Percentiles rank a stretch among this genome's conserved stretches.
Conservation (phyloP, 1,140 invertebrate genomes). For the Pseudomyrmex pallidus region DNA sequence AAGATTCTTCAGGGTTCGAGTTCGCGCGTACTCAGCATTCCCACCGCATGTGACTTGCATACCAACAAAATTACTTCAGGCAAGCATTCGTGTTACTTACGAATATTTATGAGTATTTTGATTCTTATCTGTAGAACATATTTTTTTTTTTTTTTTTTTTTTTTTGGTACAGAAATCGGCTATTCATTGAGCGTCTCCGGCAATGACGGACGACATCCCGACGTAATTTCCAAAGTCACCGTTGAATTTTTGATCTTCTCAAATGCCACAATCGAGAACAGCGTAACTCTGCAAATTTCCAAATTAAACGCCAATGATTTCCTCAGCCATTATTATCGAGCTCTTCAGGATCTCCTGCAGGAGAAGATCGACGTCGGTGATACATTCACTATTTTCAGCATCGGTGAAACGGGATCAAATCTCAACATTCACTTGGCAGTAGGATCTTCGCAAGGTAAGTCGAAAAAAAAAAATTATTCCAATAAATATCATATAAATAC, state of each 20-base stretch:
- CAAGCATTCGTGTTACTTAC: not conserved
- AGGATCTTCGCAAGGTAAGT: slow-evolving; percentile 81
- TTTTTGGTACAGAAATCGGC: slow-evolving; percentile 84
- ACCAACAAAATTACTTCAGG: slow-evolving; percentile 88
- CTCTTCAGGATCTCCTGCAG: slow-evolving; percentile 90
- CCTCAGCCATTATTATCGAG: slow-evolving; percentile 90
- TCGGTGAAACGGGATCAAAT: slow-evolving; percentile 88
- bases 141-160: not conserved
- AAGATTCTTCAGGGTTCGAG: slow-evolving; percentile 88
- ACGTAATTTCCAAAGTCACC: slow-evolving; percentile 93
- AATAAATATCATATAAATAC: not conserved
- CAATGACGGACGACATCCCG: slow-evolving; percentile 94
- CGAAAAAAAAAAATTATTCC: not conserved
- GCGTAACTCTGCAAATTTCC: slow-evolving; percentile 90
- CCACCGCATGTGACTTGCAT: slow-evolving; percentile 92
- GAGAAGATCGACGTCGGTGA: slow-evolving; percentile 88
- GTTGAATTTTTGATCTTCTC: slow-evolving; percentile 93
- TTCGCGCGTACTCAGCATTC: slow-evolving; percentile 89
- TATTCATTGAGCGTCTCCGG: slow-evolving; percentile 92
- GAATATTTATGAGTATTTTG: too few species aligned
- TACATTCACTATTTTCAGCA: slow-evolving; percentile 89
- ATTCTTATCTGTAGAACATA: not conserved
- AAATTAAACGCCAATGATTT: slow-evolving; percentile 91
- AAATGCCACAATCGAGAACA: slow-evolving; percentile 93
- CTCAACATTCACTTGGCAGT: slow-evolving; percentile 89